These are phyloP conservation scores for Tholera decimalis DNA, from an alignment of 2,888 invertebrate genomes.

Conservation along the genomic window DNA sequence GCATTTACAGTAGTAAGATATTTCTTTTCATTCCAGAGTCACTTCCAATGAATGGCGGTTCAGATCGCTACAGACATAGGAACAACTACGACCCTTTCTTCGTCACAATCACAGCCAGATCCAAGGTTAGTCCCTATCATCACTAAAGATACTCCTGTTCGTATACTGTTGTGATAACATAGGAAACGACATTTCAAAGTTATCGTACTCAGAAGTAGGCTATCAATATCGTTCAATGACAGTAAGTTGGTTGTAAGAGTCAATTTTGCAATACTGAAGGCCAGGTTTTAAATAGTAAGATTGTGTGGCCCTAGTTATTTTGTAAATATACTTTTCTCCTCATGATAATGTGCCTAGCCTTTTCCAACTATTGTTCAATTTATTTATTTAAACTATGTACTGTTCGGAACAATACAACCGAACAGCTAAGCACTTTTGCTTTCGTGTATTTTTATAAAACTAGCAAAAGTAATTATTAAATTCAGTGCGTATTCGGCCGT, in stretches of 20 bases:
- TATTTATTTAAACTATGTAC: too few species aligned
- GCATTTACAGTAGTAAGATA: too few species aligned
- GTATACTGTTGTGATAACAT: constrained; percentile 2
- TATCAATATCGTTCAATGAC: constrained; percentile 35
- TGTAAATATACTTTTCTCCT: too few species aligned
- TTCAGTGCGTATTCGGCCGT: too few species aligned
- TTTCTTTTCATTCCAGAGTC: constrained; percentile 77
- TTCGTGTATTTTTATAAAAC: too few species aligned
- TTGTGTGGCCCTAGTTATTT: background rate
- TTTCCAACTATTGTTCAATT: too few species aligned
- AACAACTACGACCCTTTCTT: constrained; percentile 87
- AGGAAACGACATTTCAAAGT: background rate
- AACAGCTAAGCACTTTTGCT: too few species aligned
- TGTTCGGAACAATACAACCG: too few species aligned
- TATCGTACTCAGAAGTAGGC: constrained; percentile 34
- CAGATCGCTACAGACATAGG: constrained; percentile 83
- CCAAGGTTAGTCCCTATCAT: constrained; percentile 74
- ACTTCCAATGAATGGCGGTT: constrained; percentile 84
- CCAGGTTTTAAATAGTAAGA: background rate
- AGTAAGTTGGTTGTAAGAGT: background rate
- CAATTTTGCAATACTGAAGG: constrained; percentile 16
- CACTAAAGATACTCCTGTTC: constrained; percentile 11
- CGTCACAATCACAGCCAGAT: constrained; percentile 79
- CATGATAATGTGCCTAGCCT: too few species aligned
- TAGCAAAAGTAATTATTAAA: too few species aligned